Conservation (phyloP, 2,888 invertebrate genomes). For the Agonopterix arenella region DNA sequence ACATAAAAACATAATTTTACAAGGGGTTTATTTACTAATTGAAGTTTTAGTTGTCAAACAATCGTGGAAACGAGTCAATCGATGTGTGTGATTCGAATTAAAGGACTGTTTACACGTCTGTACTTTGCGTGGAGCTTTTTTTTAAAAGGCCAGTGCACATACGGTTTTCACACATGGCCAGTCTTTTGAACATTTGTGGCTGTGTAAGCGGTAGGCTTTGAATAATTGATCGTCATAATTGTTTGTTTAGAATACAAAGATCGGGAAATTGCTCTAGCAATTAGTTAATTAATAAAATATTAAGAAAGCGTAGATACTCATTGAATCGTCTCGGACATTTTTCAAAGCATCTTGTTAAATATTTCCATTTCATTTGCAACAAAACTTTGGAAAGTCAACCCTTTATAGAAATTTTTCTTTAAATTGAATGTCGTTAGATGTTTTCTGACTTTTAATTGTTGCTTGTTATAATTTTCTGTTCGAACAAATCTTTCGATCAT, state of each 20-base stretch:
- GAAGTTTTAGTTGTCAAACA: constrained; percentile 34
- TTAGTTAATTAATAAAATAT: constrained; percentile 27
- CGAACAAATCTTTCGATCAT: constrained; percentile 27
- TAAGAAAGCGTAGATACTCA: constrained; percentile 43
- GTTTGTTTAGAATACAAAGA: too few relatives aligned
- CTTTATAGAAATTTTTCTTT: constrained; percentile 37
- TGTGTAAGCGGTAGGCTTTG: too few relatives aligned
- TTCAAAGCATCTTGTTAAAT: constrained; percentile 60
- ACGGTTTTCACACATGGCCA: constrained; percentile 64
- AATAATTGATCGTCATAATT: too few relatives aligned
- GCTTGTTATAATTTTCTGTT: constrained; percentile 60
- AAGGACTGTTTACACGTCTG: constrained; percentile 61
- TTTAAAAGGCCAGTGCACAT: constrained; percentile 48
- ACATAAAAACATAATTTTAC: constrained; percentile 51
- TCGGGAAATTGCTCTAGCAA: constrained; percentile 10
- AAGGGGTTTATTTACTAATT: constrained; percentile 64
- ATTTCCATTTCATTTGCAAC: constrained; percentile 65
- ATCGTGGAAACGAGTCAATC: constrained; percentile 62
- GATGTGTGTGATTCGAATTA: constrained; percentile 70
- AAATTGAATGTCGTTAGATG: constrained; percentile 28
- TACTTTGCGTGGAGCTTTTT: constrained; percentile 42
- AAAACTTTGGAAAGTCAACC: constrained; percentile 45
- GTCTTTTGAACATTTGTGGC: constrained; percentile 11
- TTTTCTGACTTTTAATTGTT: constrained; percentile 49
- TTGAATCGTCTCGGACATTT: constrained; percentile 30